Evolutionary conservation across 92 coral and sea anemone genomes (phyloP).

Genomic region (Epizoanthus ramosus): DNA sequence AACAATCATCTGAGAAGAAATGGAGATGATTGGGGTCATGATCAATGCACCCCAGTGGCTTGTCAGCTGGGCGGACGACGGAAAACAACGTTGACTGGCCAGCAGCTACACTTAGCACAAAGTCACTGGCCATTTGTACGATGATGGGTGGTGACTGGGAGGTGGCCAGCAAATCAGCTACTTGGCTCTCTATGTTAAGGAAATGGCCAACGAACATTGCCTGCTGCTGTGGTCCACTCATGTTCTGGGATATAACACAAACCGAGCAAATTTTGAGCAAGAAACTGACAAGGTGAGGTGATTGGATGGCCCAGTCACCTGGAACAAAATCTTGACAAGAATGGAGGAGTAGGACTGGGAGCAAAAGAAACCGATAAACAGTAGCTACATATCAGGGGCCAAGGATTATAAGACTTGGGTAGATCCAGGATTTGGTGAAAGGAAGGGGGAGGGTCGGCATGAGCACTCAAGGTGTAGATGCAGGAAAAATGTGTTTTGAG

Average conservation of each 20-base stretch:
- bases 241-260: constrained; percentile 13
- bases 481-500: no score
- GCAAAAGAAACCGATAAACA: no score
- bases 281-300: no score
- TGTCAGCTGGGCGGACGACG: constrained; percentile 21
- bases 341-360: no score
- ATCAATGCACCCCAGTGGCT: constrained; percentile 36
- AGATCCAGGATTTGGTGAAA: no score
- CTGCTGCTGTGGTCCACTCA: constrained; percentile 7
- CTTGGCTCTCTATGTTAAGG: constrained; percentile 12
- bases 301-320: no score
- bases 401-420: no score
- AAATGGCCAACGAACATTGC: not conserved
- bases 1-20: constrained; percentile 29
- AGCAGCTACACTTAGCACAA: constrained; percentile 24
- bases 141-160: constrained; percentile 17
- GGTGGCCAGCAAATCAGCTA: not conserved
- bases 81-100: constrained; percentile 37
- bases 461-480: no score
- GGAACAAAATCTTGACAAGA: no score
- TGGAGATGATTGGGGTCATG: constrained; percentile 18
- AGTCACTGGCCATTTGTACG: constrained; percentile 27
- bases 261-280: no score
- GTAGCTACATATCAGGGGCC: no score
- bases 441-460: no score